These are phyloP conservation scores for Leptopilina myrica DNA, from an alignment of 2,888 invertebrate genomes.

Conservation along the genomic window DNA sequence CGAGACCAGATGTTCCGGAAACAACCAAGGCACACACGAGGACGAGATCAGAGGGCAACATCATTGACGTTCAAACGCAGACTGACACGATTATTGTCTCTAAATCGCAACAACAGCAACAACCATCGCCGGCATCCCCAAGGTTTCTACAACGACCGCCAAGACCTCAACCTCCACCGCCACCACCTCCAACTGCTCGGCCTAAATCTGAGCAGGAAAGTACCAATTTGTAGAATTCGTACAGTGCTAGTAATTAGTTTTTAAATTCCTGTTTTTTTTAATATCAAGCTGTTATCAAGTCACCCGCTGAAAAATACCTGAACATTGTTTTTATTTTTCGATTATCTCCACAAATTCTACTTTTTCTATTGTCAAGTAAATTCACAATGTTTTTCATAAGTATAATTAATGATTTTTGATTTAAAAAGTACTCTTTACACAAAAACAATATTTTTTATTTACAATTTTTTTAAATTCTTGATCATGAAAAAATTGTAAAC, in stretches of 20 bases:
- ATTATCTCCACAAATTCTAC: too few species aligned
- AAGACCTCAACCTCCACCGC: constrained; percentile 75
- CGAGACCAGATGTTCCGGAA: constrained; percentile 67
- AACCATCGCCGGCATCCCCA: constrained; percentile 69
- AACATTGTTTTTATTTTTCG: too few species aligned
- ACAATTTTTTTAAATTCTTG: too few species aligned
- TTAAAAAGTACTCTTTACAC: too few species aligned
- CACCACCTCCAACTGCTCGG: constrained; percentile 69
- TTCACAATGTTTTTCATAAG: too few species aligned
- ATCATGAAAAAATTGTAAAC: too few species aligned
- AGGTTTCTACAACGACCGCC: constrained; percentile 71
- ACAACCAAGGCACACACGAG: constrained; percentile 68
- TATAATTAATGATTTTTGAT: too few species aligned
- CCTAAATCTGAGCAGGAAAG: constrained; percentile 73
- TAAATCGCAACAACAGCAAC: constrained; percentile 64
- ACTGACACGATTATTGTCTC: constrained; percentile 68
- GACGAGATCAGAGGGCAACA: constrained; percentile 81
- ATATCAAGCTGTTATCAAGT: not conserved
- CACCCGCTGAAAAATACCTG: not conserved
- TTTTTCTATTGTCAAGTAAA: too few species aligned
- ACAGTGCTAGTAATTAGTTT: constrained; percentile 22
- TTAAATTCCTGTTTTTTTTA: not conserved
- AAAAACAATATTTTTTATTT: too few species aligned
- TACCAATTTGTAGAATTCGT: constrained; percentile 70
- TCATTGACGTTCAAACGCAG: constrained; percentile 78